phyloP scores from a whole-genome alignment of 2,888 invertebrate genomes.

The Fragum fragum region DNA sequence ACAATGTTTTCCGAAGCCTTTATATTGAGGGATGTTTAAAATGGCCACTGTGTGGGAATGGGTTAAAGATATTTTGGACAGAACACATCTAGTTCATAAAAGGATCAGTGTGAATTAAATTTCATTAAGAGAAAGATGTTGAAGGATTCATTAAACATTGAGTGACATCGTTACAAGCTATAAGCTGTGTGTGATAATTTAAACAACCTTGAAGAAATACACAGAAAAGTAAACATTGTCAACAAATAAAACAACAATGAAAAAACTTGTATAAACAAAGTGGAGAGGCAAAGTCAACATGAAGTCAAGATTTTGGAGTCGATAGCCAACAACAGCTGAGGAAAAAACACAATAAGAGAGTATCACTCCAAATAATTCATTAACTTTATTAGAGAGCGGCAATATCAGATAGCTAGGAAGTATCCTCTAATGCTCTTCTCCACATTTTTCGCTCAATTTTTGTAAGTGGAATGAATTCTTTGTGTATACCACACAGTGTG shows the following conservation, averaged over 20 bases:
- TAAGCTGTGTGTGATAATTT: conserved; percentile 20
- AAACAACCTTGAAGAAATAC: conserved; percentile 19
- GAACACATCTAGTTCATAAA: no score
- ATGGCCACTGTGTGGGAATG: no score
- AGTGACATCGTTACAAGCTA: conserved; percentile 18
- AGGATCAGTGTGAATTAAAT: no score
- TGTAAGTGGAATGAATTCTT: background rate
- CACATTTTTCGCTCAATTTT: background rate
- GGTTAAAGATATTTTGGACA: no score
- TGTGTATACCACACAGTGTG: background rate
- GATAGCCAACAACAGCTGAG: conserved; percentile 26
- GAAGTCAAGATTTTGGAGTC: conserved; percentile 29
- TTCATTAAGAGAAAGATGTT: background rate
- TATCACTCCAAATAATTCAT: conserved; percentile 25
- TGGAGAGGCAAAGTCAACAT: conserved; percentile 27
- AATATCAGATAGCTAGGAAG: background rate
- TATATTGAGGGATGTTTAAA: no score
- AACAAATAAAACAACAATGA: conserved; percentile 18
- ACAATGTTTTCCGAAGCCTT: no score
- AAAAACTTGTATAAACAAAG: conserved; percentile 11
- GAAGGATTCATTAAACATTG: conserved; percentile 15
- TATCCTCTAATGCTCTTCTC: background rate
- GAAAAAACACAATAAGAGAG: background rate
- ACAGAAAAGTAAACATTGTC: conserved; percentile 21
- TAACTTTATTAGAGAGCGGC: conserved; percentile 12